Conservation (phyloP, 1,140 invertebrate species). For the Dysdera silvatica region DNA sequence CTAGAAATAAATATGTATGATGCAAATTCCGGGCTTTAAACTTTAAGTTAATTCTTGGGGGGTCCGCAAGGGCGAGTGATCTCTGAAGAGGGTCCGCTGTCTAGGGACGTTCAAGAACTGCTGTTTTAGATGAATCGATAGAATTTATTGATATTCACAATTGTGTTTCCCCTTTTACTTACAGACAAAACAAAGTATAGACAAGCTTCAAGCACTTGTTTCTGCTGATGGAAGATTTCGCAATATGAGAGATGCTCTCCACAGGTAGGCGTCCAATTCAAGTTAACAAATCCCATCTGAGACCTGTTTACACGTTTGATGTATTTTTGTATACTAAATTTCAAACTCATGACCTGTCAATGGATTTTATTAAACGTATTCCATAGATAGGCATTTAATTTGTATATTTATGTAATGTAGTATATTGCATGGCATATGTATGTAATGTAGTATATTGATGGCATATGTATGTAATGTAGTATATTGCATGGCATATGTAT, state of each 20-base stretch:
- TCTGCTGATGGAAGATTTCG: slow-evolving; percentile 83
- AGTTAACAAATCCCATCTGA: not conserved
- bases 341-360: not conserved
- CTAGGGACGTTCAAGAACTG: too few species aligned
- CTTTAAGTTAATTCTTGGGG: too few species aligned
- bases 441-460: too few species aligned
- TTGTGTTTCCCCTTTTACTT: slow-evolving; percentile 33
- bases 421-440: too few species aligned
- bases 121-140: too few species aligned
- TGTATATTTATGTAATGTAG: too few species aligned
- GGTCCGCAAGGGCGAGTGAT: too few species aligned
- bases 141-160: not conserved
- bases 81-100: too few species aligned
- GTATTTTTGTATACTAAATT: not conserved
- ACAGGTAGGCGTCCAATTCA: slow-evolving; percentile 43
- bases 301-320: not conserved
- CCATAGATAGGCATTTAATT: not conserved
- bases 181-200: slow-evolving; percentile 78
- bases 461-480: too few species aligned
- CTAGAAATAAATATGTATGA: too few species aligned
- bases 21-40: too few species aligned
- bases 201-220: slow-evolving; percentile 74
- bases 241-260: slow-evolving; percentile 76
- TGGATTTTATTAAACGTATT: not conserved
- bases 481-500: too few species aligned